phyloP scores from a whole-genome alignment of 2,888 invertebrate species.

The Watsonalla cultraria region DNA sequence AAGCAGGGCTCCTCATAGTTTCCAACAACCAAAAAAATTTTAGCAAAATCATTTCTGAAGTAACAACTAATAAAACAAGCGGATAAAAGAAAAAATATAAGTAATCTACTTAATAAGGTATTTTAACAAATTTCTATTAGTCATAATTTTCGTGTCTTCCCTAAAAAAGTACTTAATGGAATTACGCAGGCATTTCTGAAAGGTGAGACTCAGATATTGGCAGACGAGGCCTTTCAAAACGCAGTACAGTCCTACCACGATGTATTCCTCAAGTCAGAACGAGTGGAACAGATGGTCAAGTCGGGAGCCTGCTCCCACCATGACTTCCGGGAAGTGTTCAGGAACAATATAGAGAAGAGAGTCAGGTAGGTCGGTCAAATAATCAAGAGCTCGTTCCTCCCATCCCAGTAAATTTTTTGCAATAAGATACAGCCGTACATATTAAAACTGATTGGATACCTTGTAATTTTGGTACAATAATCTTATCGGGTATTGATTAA shows the following conservation, averaged over 20 bases:
- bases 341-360: slow-evolving; percentile 98
- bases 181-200: slow-evolving; percentile 89
- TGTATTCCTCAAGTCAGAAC: slow-evolving; percentile 97
- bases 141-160: slow-evolving; percentile 3
- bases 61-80: too few species aligned
- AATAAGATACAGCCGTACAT: slow-evolving; percentile 2
- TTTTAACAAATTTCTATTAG: too few species aligned
- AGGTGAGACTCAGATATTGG: slow-evolving; percentile 98
- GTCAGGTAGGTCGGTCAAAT: slow-evolving; percentile 82
- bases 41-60: too few species aligned
- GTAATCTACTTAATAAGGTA: too few species aligned
- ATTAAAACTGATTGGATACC: too few species aligned
- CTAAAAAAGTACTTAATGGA: background rate
- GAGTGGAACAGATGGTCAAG: slow-evolving; percentile 97
- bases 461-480: too few species aligned
- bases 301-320: slow-evolving; percentile 99
- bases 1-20: too few species aligned
- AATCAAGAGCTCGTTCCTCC: too few species aligned
- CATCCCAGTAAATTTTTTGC: too few species aligned
- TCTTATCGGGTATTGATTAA: too few species aligned
- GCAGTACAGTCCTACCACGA: slow-evolving; percentile 97
- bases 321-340: slow-evolving; percentile 97
- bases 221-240: slow-evolving; percentile 99
- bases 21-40: too few species aligned
- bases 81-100: too few species aligned